Percentiles rank a stretch among this genome's conserved stretches.
Evolutionary conservation across 2,113 vertebrate genomes (phyloP).

Genomic region (Hypocryptadius cinnamomeus): DNA sequence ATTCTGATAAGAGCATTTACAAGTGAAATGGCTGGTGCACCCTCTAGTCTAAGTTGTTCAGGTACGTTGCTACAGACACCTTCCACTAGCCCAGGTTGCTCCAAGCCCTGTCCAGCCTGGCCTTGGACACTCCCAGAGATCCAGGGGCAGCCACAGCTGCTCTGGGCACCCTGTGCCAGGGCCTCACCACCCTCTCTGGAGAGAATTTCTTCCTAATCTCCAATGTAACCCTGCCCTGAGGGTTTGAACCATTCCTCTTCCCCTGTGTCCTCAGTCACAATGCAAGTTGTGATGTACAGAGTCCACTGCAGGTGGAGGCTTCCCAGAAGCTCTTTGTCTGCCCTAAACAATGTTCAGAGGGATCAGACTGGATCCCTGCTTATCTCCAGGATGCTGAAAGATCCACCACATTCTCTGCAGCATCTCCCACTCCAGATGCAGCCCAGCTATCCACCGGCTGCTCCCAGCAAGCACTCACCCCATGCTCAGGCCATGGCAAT

Average conservation of each 20-base stretch:
- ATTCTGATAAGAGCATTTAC: no score
- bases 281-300: background rate
- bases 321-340: background rate
- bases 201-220: background rate
- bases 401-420: background rate
- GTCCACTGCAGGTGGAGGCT: background rate
- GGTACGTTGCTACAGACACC: background rate
- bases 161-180: background rate
- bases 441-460: background rate
- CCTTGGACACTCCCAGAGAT: background rate
- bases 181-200: rapidly evolving
- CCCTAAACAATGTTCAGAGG: background rate
- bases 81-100: background rate
- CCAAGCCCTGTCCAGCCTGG: background rate
- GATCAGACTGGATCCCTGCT: background rate
- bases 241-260: background rate
- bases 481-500: background rate
- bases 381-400: background rate
- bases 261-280: background rate
- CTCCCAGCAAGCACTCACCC: background rate
- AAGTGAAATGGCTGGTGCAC: no score
- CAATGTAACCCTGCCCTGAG: background rate
- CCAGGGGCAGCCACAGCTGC: background rate
- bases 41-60: background rate
- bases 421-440: background rate